Conservation (phyloP, 2,113 vertebrate genomes). For the Onychostoma macrolepis region DNA sequence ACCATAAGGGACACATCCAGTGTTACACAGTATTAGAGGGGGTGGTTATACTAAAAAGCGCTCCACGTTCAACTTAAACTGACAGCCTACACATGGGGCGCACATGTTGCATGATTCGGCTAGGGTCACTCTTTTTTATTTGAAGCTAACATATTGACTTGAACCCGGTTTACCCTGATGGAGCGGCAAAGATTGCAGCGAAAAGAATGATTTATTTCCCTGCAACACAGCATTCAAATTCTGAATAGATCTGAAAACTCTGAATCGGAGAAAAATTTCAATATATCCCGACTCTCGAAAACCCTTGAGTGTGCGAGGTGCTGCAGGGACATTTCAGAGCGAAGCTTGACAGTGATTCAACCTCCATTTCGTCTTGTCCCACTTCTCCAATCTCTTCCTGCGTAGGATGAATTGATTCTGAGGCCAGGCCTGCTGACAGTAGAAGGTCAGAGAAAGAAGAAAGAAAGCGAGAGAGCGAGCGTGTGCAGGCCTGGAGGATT, state of each 20-base stretch:
- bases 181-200: neutral
- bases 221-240: slow-evolving; percentile 6
- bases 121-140: slow-evolving; percentile 5
- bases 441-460: slow-evolving; percentile 38
- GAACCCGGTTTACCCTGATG: neutral
- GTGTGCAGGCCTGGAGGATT: slow-evolving; percentile 59
- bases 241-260: slow-evolving; percentile 22
- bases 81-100: neutral
- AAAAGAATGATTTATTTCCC: neutral
- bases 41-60: neutral
- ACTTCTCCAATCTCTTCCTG: slow-evolving; percentile 60
- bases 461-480: slow-evolving; percentile 24
- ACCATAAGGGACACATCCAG: neutral
- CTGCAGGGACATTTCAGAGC: slow-evolving; percentile 8
- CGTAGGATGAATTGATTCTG: slow-evolving; percentile 64
- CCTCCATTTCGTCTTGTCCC: slow-evolving; percentile 47
- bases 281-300: slow-evolving; percentile 7
- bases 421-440: slow-evolving; percentile 54
- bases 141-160: slow-evolving; percentile 6
- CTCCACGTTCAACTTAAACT: neutral
- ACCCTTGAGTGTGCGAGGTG: neutral
- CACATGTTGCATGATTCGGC: neutral
- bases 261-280: slow-evolving; percentile 2
- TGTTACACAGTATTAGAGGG: neutral
- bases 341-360: slow-evolving; percentile 60